Percentiles rank a stretch among this genome's conserved stretches.
Evolutionary conservation across 2,888 invertebrate genomes (phyloP).

Genomic region (Blera fallax): DNA sequence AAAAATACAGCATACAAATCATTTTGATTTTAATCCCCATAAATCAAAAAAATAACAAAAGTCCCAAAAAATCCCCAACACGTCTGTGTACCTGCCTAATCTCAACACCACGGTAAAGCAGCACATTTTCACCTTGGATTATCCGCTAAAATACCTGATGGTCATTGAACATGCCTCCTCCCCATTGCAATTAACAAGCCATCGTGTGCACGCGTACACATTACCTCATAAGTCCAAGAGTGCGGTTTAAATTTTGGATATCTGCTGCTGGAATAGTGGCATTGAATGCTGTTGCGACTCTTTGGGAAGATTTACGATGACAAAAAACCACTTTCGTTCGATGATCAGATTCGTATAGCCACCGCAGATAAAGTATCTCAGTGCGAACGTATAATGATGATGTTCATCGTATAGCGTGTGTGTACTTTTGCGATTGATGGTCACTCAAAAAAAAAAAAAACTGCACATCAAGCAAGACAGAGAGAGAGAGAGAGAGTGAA

Average conservation of each 20-base stretch:
- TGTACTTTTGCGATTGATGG: slow-evolving; percentile 33
- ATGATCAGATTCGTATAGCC: slow-evolving; percentile 31
- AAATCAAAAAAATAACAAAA: not conserved
- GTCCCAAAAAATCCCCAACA: not conserved
- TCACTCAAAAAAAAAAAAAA: not conserved
- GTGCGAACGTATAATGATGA: slow-evolving; percentile 38
- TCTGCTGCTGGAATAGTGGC: slow-evolving; percentile 18
- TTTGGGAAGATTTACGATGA: slow-evolving; percentile 57
- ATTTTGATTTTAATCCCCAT: not conserved
- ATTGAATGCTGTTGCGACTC: slow-evolving; percentile 35
- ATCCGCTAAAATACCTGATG: not conserved
- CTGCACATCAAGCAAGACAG: not conserved
- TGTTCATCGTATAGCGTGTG: slow-evolving; percentile 35
- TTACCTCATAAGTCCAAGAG: slow-evolving; percentile 55
- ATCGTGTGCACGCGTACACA: not conserved
- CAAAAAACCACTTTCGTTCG: slow-evolving; percentile 67
- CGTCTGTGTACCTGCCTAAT: not conserved
- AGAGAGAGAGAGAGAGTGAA: slow-evolving; percentile 62
- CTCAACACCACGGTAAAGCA: not conserved
- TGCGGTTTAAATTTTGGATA: slow-evolving; percentile 28
- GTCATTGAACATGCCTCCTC: slow-evolving; percentile 11
- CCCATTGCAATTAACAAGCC: slow-evolving; percentile 26
- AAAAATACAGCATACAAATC: not conserved
- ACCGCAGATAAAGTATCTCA: not conserved
- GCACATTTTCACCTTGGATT: slow-evolving; percentile 45